phyloP scores from a whole-genome alignment of 2,113 vertebrate genomes.

The Speoplatyrhinus poulsoni region DNA sequence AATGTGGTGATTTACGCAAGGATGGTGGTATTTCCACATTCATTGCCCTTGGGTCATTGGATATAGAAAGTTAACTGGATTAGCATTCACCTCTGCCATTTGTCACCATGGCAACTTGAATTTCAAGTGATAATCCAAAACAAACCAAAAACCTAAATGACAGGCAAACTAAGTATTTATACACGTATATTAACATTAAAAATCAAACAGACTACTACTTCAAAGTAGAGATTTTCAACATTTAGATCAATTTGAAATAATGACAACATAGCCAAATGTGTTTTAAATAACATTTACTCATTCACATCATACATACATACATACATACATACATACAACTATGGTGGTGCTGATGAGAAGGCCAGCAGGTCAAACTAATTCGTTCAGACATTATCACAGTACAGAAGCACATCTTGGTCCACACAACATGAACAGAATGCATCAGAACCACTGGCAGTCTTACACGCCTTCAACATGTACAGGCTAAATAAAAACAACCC shows the following conservation, averaged over 20 bases:
- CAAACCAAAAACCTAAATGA: neutral
- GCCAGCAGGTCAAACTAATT: constrained; percentile 40
- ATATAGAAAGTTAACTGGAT: too few relatives aligned
- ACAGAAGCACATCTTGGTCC: constrained; percentile 60
- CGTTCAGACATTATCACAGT: constrained; percentile 33
- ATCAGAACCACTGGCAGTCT: constrained; percentile 39
- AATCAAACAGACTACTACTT: neutral
- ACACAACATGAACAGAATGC: constrained; percentile 59
- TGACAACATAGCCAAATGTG: constrained; percentile 32
- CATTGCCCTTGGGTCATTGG: too few relatives aligned
- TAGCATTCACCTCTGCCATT: neutral
- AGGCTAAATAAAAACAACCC: constrained; percentile 11
- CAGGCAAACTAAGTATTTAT: neutral
- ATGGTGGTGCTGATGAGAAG: constrained; percentile 63
- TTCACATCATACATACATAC: constrained; percentile 65
- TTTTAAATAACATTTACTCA: constrained; percentile 84
- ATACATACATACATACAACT: constrained; percentile 59
- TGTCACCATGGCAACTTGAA: neutral
- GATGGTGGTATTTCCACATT: too few relatives aligned
- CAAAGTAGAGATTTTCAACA: neutral
- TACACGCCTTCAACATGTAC: constrained; percentile 39
- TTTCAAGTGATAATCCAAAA: neutral
- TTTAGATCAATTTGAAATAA: neutral
- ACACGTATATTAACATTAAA: neutral
- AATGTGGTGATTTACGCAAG: too few relatives aligned